phyloP scores from a whole-genome alignment of 2,113 vertebrate species.

The Istiophorus platypterus region DNA sequence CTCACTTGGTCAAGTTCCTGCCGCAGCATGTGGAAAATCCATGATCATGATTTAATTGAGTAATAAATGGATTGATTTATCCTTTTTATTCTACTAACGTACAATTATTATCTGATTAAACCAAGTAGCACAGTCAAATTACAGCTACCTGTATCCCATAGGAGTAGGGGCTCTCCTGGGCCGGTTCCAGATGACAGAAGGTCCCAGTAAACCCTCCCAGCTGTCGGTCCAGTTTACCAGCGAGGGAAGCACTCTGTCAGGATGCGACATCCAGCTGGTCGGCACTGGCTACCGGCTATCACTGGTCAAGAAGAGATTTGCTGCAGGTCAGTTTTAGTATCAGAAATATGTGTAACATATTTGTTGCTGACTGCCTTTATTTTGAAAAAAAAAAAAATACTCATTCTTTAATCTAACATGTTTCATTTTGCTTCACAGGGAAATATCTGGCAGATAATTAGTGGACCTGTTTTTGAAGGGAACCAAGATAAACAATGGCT shows the following conservation, averaged over 20 bases:
- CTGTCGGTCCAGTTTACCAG: constrained; percentile 96
- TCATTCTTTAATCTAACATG: constrained; percentile 1
- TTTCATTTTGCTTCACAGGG: constrained; percentile 84
- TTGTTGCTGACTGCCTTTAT: background rate
- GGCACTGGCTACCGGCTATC: constrained; percentile 96
- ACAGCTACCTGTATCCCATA: constrained; percentile 60
- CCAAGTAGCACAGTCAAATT: background rate
- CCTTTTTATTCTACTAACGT: background rate
- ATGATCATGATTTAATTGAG: background rate
- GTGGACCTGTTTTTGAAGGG: constrained; percentile 58
- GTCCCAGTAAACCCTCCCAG: constrained; percentile 92
- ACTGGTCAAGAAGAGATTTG: constrained; percentile 97
- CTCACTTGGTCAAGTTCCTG: background rate
- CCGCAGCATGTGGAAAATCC: too few species aligned
- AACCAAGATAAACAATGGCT: constrained; percentile 63
- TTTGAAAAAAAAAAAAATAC: background rate
- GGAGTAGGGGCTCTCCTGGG: constrained; percentile 96
- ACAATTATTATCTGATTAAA: background rate
- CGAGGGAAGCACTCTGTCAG: constrained; percentile 95
- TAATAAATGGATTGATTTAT: background rate
- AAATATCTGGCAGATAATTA: constrained; percentile 99
- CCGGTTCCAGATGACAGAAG: constrained; percentile 92
- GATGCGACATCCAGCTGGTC: constrained; percentile 95
- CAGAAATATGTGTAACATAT: background rate
- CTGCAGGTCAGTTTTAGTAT: constrained; percentile 88